Base-by-base conservation (phyloP, 1,140 invertebrate species). In the Campoletis sonorensis region DNA sequence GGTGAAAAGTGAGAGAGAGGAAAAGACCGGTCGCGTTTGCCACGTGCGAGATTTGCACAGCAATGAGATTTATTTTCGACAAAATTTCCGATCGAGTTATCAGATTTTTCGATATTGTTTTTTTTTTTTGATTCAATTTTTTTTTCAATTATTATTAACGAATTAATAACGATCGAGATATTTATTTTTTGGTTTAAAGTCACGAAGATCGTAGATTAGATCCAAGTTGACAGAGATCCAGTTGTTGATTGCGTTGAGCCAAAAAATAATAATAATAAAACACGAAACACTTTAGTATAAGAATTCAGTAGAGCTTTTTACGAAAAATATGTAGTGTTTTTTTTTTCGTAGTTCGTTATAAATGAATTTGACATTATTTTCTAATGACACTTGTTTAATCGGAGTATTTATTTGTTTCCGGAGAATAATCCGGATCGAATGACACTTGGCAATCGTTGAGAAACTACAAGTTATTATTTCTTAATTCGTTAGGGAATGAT, bases 401-500 rank as follows among this genome's bases (percentile, higher is more conserved):
- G 54, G 21, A 13, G 1, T 58, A 23, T 58, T 58, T 58, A 21
- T 4, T 58, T n/a, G n/a, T 5, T 58, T 21, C 21, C 54, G 54
- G 21, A 58, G 21, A 21, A 58, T 58, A 10, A 58, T n/a, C 40
- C 37, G 4, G 21, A 49, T 58, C 4, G 67, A 37, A 45, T 18
- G 79, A 87, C 89, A 90, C 89, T 91, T 89, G 89, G 85, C 89
- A 90, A 89, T 86, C 81, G 68, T 79, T n/a, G 27, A 61, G 70
- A 33, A 72, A n/a, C 23, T 72, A 51, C 13, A 72, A 49, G 54
- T 40, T 10, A 45, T 45, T 45, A 45, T 45, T 54, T 37, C 18
- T 73, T 21, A n/a, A 23, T 3, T 13, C 54, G 37, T 4, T 45
- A 49, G 45, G 18, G 27, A 30, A n/a, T 7, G 58, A 37, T 37